Percentiles rank a stretch among this genome's conserved stretches.
These are phyloP conservation scores for Plotosus lineatus DNA, from an alignment of 2,113 vertebrate genomes.

Conservation along the genomic window DNA sequence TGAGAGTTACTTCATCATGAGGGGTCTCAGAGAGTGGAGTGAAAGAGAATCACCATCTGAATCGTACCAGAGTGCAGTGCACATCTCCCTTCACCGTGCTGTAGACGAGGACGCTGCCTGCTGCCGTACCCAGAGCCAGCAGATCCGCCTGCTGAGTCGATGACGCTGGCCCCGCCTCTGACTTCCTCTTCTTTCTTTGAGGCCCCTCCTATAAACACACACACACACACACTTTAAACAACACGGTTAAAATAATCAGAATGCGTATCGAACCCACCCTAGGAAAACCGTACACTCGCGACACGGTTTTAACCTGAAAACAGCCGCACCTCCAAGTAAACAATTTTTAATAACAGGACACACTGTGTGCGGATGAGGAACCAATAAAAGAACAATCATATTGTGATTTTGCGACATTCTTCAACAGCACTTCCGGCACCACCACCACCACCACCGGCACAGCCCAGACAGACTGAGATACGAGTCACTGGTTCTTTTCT, in stretches of 20 bases:
- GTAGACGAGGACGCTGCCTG: constrained; percentile 93
- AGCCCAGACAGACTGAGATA: too few relatives aligned
- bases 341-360: too few relatives aligned
- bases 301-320: too few relatives aligned
- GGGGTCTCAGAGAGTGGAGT: not conserved
- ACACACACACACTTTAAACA: not conserved
- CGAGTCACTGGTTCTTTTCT: too few relatives aligned
- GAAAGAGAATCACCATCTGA: not conserved
- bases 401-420: too few relatives aligned
- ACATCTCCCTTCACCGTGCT: constrained; percentile 90
- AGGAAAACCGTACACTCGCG: too few relatives aligned
- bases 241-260: not conserved
- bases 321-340: too few relatives aligned
- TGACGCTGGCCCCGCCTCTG: constrained; percentile 74
- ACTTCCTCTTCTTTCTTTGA: constrained; percentile 96
- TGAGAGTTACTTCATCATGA: too few relatives aligned
- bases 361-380: too few relatives aligned
- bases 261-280: not conserved
- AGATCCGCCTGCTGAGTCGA: constrained; percentile 80
- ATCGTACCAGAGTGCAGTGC: constrained; percentile 90
- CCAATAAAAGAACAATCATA: too few relatives aligned
- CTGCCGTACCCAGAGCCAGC: constrained; percentile 92
- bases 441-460: too few relatives aligned
- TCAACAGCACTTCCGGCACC: too few relatives aligned
- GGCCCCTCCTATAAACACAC: constrained; percentile 82